Percentiles rank a stretch among this genome's conserved stretches.
Conservation (phyloP, 2,888 invertebrate genomes). For the Diplazon laetatorius region DNA sequence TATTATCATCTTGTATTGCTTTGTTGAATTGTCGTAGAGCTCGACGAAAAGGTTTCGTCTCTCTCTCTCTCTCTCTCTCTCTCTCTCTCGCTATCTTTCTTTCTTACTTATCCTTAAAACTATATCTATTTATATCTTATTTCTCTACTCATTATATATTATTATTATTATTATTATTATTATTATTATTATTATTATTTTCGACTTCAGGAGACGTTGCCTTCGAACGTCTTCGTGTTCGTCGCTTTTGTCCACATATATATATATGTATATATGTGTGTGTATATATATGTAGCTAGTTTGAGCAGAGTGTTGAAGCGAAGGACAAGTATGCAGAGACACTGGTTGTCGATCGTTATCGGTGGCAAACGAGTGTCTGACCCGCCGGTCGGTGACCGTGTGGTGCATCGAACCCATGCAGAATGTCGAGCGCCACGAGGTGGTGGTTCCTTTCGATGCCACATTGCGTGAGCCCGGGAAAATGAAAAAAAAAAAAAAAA, state of each 20-base stretch:
- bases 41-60: too few species aligned
- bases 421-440: conserved; percentile 48
- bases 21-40: too few species aligned
- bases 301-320: conserved; percentile 10
- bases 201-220: not conserved
- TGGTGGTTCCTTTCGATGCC: not conserved
- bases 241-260: not conserved
- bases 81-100: too few species aligned
- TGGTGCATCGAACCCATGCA: conserved; percentile 60
- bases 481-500: too few species aligned
- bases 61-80: too few species aligned
- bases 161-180: not conserved
- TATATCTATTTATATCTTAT: too few species aligned
- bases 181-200: not conserved
- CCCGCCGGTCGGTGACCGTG: conserved; percentile 60
- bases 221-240: not conserved
- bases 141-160: too few species aligned
- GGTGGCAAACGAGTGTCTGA: conserved; percentile 48
- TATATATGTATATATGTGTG: not conserved
- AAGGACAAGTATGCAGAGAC: conserved; percentile 14
- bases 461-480: conserved; percentile 5
- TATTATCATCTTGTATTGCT: too few species aligned
- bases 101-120: too few species aligned
- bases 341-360: conserved; percentile 53
- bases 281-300: not conserved